Base-by-base conservation (phyloP, 2,113 vertebrate genomes). In the Cygnus buccinator region DNA sequence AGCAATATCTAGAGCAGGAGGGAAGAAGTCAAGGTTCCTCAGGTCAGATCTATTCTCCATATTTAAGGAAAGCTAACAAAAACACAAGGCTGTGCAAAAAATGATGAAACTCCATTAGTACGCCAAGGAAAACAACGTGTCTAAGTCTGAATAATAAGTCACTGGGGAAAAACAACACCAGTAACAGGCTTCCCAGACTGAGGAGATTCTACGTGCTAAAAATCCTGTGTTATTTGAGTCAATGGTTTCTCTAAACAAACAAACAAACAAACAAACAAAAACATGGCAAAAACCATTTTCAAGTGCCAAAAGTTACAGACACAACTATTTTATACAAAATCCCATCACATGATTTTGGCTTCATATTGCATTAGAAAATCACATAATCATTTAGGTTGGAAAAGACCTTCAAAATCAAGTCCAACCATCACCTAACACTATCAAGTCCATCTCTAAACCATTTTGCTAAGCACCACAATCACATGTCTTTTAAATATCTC, bases 31-130 rank as follows among this genome's bases (percentile, higher is more conserved):
- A 95, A 52, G 25, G 33, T 17, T 90, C 85, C 59, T 91, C 6
- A 35, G 55, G 55, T 73, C 81, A 88, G 43, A 84, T 46, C 37
- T 78, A 77, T 61, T 52, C 77, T 73, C 52, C 52, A 28, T 67
- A 92, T 90, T 65, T 90, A 67, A 92, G 68, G 57, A 95, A 84
- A 93, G 65, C 85, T 81, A 95, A 87, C 35, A 87, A 84, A 93
- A 94, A 59, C 54, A 84, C 21, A n/a, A 44, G 43, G 18, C 79
- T 90, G 41, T 63, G 79, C 94, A 90, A 92, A 70, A 78, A 84
- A 89, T 61, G 0, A 96, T 74, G 75, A 33, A 94, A 83, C 41
- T 17, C 79, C 43, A 6, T 16, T 23, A 52, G 80, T 39, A 25
- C 0, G 84, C 90, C 88, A 96, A 96, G 54, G 73, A 72, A 96